Base-by-base conservation (phyloP, 2,888 invertebrate species). In the Tholera decimalis region DNA sequence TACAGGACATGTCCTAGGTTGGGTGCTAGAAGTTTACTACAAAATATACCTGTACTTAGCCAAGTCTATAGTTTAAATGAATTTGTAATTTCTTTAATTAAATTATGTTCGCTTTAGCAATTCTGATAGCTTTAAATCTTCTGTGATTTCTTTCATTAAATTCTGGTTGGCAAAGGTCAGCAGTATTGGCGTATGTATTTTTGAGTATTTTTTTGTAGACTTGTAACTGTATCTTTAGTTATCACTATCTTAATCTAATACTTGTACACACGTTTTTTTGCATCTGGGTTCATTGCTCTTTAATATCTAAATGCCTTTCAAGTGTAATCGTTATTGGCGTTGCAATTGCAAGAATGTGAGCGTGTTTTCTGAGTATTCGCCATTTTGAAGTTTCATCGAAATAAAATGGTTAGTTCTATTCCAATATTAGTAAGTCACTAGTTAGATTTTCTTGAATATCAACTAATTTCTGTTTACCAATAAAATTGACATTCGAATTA, bases 241-340 rank as follows among this genome's bases (percentile, higher is more conserved):
- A 15, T 18, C 9, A 37, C 37, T 54, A 2, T 43, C 15, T 37
- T 37, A 8, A 28, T 62, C n/a, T 11, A 35, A 28, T 18, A n/a
- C n/a, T n/a, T n/a, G n/a, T n/a, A 72, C 33, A 71, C 35, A 15
- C 0, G n/a, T 51, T 73, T 50, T 70, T 73, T 69, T 59, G 18
- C 13, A 9, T 26, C 9, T 1, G 28, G 50, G 75, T 59, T 71
- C 75, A 7, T 74, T 54, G 53, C 33, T 35, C 43, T 67, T 54
- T 26, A 28, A 30, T 24, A 50, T 53, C 22, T 43, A 18, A 59
- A 7, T 39, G 28, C 18, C 28, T 57, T 15, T 47, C 1, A 39
- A 35, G 18, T 30, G 56, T 7, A 0, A 22, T 41, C 51, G 9
- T 18, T 20, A 35, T 54, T 20, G 37, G 4, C 9, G 37, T 60